These are phyloP conservation scores for Rachycentron canadum DNA, from an alignment of 2,797 vertebrate genomes.

Conservation along the genomic window DNA sequence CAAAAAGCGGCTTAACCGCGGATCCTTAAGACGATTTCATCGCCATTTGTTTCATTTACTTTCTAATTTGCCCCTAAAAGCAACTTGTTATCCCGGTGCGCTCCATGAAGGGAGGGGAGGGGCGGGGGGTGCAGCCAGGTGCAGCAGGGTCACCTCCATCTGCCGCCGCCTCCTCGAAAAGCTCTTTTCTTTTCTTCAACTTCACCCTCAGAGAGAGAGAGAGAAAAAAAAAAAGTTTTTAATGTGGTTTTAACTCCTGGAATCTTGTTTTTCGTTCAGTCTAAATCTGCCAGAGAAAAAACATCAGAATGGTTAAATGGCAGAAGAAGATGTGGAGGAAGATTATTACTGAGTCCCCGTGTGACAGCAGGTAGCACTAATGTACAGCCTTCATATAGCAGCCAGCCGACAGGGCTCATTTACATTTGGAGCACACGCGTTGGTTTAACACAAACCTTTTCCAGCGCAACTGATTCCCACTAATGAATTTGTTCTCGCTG, in stretches of 20 bases:
- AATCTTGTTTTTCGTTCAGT: background rate
- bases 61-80: constrained; percentile 79
- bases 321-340: too few species aligned
- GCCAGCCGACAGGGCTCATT: constrained; percentile 19
- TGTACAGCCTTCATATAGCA: background rate
- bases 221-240: background rate
- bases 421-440: constrained; percentile 70
- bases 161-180: constrained; percentile 29
- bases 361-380: background rate
- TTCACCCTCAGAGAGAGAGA: background rate
- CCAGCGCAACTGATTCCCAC: constrained; percentile 88
- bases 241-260: background rate
- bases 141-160: constrained; percentile 53
- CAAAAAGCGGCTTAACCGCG: constrained; percentile 85
- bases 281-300: background rate
- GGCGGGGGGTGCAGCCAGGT: constrained; percentile 56
- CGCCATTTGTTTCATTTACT: constrained; percentile 86
- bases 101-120: constrained; percentile 49
- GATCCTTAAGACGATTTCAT: constrained; percentile 82
- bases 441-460: constrained; percentile 72
- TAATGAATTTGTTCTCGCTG: constrained; percentile 94
- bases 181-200: constrained; percentile 1
- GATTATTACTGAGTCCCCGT: background rate
- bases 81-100: constrained; percentile 81
- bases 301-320: too few species aligned